Percentiles rank a stretch among this genome's conserved stretches.
phyloP scores from a whole-genome alignment of 1,140 invertebrate genomes.

The Sinonovacula constricta region DNA sequence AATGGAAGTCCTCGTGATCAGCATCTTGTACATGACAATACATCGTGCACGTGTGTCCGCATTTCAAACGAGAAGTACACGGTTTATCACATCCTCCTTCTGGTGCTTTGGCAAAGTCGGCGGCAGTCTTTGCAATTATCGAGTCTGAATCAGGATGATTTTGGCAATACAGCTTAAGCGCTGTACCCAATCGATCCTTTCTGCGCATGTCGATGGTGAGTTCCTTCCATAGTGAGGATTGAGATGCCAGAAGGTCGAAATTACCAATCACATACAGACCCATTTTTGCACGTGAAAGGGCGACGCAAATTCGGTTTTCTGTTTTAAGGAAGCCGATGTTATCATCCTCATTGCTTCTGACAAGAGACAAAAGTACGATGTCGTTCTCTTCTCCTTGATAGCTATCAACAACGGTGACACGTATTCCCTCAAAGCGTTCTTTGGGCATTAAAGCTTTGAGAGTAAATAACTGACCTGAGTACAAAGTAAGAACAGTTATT shows the following conservation, averaged over 20 bases:
- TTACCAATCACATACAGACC: constrained; percentile 86
- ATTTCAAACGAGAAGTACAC: constrained; percentile 72
- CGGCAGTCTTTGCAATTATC: constrained; percentile 49
- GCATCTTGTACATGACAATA: constrained; percentile 71
- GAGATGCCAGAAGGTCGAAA: constrained; percentile 81
- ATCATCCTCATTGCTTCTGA: constrained; percentile 83
- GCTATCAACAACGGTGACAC: constrained; percentile 87
- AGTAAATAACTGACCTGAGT: constrained; percentile 75
- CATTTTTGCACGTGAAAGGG: constrained; percentile 88
- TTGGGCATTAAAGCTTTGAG: constrained; percentile 71
- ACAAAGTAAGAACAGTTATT: constrained; percentile 78
- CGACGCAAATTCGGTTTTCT: constrained; percentile 90
- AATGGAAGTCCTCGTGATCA: constrained; percentile 72
- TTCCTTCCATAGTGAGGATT: constrained; percentile 77
- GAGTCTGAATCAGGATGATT: constrained; percentile 76
- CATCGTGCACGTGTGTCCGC: constrained; percentile 75
- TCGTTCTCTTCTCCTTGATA: constrained; percentile 88
- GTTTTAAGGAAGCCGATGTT: constrained; percentile 88
- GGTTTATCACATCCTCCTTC: constrained; percentile 77
- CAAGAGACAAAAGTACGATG: constrained; percentile 90
- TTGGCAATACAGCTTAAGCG: constrained; percentile 77
- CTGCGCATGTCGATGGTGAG: constrained; percentile 64
- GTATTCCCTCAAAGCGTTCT: constrained; percentile 64
- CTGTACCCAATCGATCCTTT: constrained; percentile 54
- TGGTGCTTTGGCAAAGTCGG: constrained; percentile 76